A percentile compares a stretch with the other conserved stretches of the same genome.
Evolutionary conservation across 2,888 invertebrate species (phyloP).

Genomic region (Anoplius nigerrimus): DNA sequence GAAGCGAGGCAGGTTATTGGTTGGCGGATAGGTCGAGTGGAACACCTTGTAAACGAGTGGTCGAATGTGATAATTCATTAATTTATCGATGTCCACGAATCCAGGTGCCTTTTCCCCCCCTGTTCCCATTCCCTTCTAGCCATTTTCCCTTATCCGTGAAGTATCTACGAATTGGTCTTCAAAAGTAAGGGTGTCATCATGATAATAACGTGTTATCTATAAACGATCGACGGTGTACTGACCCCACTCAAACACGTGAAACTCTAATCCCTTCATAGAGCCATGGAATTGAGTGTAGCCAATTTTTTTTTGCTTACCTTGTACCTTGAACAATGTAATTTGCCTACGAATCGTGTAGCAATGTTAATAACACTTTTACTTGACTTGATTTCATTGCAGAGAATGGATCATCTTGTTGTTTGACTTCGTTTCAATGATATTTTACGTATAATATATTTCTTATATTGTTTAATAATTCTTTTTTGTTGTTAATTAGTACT

Average conservation of each 20-base stretch:
- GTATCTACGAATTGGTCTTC: slow-evolving; percentile 41
- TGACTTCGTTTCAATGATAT: slow-evolving; percentile 62
- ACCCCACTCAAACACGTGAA: slow-evolving; percentile 42
- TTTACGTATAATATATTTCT: slow-evolving; percentile 58
- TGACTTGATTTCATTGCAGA: slow-evolving; percentile 72
- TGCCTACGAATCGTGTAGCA: slow-evolving; percentile 55
- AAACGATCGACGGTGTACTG: slow-evolving; percentile 45
- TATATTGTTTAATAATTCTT: slow-evolving; percentile 63
- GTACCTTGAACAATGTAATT: slow-evolving; percentile 54
- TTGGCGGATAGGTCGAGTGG: too few relatives aligned
- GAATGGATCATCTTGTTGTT: slow-evolving; percentile 70
- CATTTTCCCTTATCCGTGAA: slow-evolving; percentile 18
- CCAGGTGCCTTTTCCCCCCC: slow-evolving; percentile 60
- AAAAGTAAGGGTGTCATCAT: slow-evolving; percentile 23
- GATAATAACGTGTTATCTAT: slow-evolving; percentile 21
- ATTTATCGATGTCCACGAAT: slow-evolving; percentile 61
- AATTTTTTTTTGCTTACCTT: slow-evolving; percentile 51
- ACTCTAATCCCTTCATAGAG: slow-evolving; percentile 40
- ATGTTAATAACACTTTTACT: slow-evolving; percentile 36
- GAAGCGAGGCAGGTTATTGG: too few relatives aligned
- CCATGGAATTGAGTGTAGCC: slow-evolving; percentile 57
- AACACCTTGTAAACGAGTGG: slow-evolving; percentile 33
- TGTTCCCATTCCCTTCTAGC: neutral
- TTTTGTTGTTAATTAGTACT: slow-evolving; percentile 66
- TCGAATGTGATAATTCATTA: slow-evolving; percentile 52